Evolutionary conservation across 2,888 invertebrate genomes (phyloP).

Genomic region (Phytoseiulus persimilis): DNA sequence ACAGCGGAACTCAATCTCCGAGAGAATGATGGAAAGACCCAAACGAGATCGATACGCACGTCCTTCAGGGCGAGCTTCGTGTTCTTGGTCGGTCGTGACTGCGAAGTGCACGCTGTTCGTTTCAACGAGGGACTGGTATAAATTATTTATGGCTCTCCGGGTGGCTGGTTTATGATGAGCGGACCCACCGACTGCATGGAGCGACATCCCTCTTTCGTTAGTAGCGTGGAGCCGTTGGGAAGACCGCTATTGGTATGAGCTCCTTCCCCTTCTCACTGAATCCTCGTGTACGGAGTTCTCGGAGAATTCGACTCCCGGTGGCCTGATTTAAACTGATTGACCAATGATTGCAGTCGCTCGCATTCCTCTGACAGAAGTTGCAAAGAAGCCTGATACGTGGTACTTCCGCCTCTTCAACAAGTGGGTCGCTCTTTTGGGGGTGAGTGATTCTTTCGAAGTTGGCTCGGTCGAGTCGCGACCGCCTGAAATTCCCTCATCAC

Average conservation of each 20-base stretch:
- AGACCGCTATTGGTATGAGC: background rate
- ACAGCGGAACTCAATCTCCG: too few relatives aligned
- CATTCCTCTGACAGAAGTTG: constrained; percentile 52
- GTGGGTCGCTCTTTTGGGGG: constrained; percentile 84
- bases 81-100: background rate
- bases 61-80: background rate
- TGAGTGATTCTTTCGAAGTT: constrained; percentile 54
- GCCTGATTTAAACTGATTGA: too few relatives aligned
- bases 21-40: too few relatives aligned
- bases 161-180: background rate
- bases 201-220: background rate
- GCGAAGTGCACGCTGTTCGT: background rate
- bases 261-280: too few relatives aligned
- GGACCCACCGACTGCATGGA: background rate
- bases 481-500: too few relatives aligned
- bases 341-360: constrained; percentile 39
- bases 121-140: background rate
- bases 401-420: constrained; percentile 86
- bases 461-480: too few relatives aligned
- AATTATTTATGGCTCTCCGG: background rate
- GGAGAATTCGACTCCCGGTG: too few relatives aligned
- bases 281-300: too few relatives aligned
- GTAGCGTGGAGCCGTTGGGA: background rate
- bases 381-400: constrained; percentile 86
- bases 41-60: too few relatives aligned